Percentiles rank a stretch among this genome's conserved stretches.
phyloP scores from a whole-genome alignment of 2,797 vertebrate species.

The Falco naumanni region DNA sequence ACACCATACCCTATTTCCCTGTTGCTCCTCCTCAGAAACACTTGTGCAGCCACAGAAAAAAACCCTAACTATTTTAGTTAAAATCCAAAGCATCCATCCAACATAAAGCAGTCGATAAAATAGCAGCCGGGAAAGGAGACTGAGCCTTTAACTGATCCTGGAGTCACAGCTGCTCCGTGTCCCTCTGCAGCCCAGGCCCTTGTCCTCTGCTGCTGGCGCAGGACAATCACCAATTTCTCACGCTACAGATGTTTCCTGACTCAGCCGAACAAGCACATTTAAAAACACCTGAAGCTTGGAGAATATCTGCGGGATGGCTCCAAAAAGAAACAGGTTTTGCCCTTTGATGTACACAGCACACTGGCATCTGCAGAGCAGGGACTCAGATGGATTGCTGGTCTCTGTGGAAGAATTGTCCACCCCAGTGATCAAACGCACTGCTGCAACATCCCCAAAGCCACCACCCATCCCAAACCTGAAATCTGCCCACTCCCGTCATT shows the following conservation, averaged over 20 bases:
- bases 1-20: neutral
- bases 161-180: neutral
- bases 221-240: neutral
- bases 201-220: rapidly evolving
- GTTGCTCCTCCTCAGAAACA: neutral
- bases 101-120: neutral
- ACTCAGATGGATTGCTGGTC: neutral
- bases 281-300: neutral
- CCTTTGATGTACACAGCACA: neutral
- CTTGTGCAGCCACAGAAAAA: neutral
- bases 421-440: neutral
- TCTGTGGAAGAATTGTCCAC: neutral
- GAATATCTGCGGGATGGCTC: neutral
- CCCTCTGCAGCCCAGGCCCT: neutral
- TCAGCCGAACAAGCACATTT: neutral
- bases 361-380: neutral
- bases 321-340: neutral
- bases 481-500: neutral
- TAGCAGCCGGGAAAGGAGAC: neutral
- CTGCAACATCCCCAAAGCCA: neutral
- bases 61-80: neutral
- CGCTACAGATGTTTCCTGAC: neutral
- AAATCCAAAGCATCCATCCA: neutral
- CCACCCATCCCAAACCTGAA: neutral
- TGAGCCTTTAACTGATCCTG: neutral